Evolutionary conservation across 2,888 invertebrate species (phyloP), one percentile per base, ranked within the genome.

Genomic region (Stegana nigrithorax): DNA sequence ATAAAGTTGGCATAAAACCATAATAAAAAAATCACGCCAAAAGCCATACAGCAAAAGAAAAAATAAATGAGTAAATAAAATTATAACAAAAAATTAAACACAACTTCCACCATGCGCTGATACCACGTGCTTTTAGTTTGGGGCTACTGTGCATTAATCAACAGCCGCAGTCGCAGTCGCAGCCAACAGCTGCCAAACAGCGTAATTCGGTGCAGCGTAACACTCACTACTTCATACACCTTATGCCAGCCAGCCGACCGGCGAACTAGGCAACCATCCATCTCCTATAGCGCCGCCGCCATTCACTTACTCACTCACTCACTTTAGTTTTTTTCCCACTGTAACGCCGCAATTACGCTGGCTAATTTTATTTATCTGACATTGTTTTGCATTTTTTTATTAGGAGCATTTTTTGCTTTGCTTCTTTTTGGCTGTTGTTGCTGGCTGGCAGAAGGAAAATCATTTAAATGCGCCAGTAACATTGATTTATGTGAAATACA

Each of bases 401-500:
- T 59, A 47, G 68, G 6, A 47, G 17, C 44, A n/a, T n/a, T 44
- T 47, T 23, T 14, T 14, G 44, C 12, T 42, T 8, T 12, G 8
- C 23, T n/a, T 42, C 42, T 5, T n/a, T 0, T 6, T 23, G 10
- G 21, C 25, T 25, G 10, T 47, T 25, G 14, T 14, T 47, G 10
- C n/a, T 19, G 14, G 63, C 65, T 62, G 64, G 60, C 59, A 57
- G 36, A 60, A 50, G 63, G 50, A 61, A 63, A 64, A 66, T 69
- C 73, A 67, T 60, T 75, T 77, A 75, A 75, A 69, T 75, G 73
- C 73, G 61, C 71, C 69, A 75, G 73, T 75, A 73, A 64, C 66
- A 64, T 63, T 69, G 73, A 78, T 76, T 78, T 76, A 75, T 76
- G 76, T 78, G 78, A 73, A 73, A 73, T 75, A 62, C 71, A 69